A percentile compares a stretch with the other conserved stretches of the same genome.
phyloP scores from a whole-genome alignment of 2,113 vertebrate genomes.

The Dromaius novaehollandiae region DNA sequence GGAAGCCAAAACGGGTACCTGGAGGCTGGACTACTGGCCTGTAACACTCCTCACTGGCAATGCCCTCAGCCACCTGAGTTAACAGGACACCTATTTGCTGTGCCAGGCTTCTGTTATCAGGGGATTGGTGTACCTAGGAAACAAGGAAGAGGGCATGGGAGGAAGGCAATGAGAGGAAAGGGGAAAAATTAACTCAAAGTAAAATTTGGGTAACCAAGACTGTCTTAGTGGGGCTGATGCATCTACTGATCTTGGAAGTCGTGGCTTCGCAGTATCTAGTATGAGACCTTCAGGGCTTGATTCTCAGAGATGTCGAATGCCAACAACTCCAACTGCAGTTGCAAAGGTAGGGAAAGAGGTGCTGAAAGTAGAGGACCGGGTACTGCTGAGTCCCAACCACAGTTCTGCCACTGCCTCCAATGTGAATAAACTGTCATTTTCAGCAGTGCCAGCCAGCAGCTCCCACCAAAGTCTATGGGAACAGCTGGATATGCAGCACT shows the following conservation, averaged over 20 bases:
- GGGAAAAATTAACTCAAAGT: not conserved
- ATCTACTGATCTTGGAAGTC: not conserved
- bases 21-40: conserved; percentile 38
- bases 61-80: conserved; percentile 84
- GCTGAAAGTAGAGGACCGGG: no score
- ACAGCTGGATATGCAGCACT: not conserved
- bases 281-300: not conserved
- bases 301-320: not conserved
- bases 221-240: not conserved
- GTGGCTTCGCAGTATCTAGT: not conserved
- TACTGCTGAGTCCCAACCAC: not conserved
- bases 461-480: not conserved
- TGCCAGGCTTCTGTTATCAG: conserved; percentile 80
- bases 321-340: not conserved
- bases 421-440: not conserved
- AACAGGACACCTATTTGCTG: conserved; percentile 85
- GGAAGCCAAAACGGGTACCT: conserved; percentile 30
- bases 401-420: not conserved
- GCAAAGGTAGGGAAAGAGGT: not conserved
- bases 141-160: not conserved
- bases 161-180: not conserved
- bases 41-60: conserved; percentile 79
- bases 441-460: not conserved
- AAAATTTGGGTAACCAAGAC: not conserved
- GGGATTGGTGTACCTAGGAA: conserved; percentile 78